Evolutionary conservation across 2,113 vertebrate species (phyloP), one percentile per base, ranked within the genome.

Genomic region (Sylvilagus bachmani): DNA sequence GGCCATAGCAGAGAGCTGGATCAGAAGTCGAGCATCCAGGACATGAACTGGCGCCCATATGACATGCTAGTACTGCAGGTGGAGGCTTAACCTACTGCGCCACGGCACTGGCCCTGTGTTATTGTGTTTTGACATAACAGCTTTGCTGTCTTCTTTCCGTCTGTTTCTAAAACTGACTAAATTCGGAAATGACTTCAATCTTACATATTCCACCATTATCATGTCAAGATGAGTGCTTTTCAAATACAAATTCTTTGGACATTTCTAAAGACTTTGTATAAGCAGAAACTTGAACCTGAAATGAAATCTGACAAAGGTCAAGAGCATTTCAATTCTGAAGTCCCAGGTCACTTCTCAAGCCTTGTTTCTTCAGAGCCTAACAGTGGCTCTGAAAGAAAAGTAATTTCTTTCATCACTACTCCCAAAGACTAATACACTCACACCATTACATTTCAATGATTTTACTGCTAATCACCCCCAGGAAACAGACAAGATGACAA

Each of bases 131-230:
- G 66, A 7, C 10, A 85, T 82, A 25, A 74, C 10, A 69, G 69
- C 44, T 77, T 4, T 64, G 21, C 71, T 84, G n/a, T 71, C 53
- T 53, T 83, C 38, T 83, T 90, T 21, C 36, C 84, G 31, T 38
- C 58, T 85, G 17, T 55, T 69, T 78, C 82, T 82, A 82, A 90
- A 95, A 91, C 80, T 92, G 92, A 10, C 21, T 58, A 71, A 31
- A 36, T 69, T 29, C 89, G 17, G 89, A 94, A 91, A 53, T 94
- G 67, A 33, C 5, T 75, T 90, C 27, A 75, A 64, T 2, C 53
- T 24, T 58, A 6, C 11, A 44, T 5, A 11, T 85, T 24, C 16
- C 61, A 94, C 31, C 22, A 84, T 25, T 89, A 51, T 49, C 31
- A 82, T 49, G 53, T 53, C 33, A 92, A 83, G 33, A 58, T 22